Evolutionary conservation across 2,797 vertebrate genomes (phyloP), one percentile per base, ranked within the genome.

Genomic region (Sebastes cheni): DNA sequence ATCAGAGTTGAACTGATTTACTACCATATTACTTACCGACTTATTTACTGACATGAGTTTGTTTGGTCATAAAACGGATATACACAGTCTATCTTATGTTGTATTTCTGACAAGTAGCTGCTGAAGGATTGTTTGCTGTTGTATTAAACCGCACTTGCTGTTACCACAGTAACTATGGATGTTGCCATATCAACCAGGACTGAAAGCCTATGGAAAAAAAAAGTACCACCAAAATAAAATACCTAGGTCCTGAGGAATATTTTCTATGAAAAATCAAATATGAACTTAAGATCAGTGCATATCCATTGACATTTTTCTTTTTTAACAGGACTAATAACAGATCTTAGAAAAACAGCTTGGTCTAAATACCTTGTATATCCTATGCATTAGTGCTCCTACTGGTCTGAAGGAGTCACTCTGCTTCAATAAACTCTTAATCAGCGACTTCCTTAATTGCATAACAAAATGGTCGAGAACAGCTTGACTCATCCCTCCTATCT

Each of bases 401-500:
- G 18, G 60, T 78, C 65, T 77, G 11, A 3, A 11, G 55, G 11
- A 67, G 18, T 62, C 27, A 65, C 10, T 55, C 11, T 61, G 59
- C 60, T 72, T 82, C 34, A 67, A 20, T 32, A 54, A 80, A 65
- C 50, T 77, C 78, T 72, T 71, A 81, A 83, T 86, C 12, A 81
- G 80, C 59, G 32, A 46, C 76, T 83, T 88, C 72, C 42, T 68
- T 5, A 42, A 66, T 65, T 70, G 75, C 56, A 70, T 67, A 23
- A 8, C 16, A 70, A 71, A 74, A 60, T 25, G 23, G 42, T 78
- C 29, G 54, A 72, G 29, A 69, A 56, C 74, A 54, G 83, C 23
- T 85, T 78, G 81, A 87, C 76, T 90, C 75, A 85, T 75, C 22
- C 58, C 22, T 82, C 80, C 77, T 68, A 59, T 84, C 73, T 80